phyloP scores from a whole-genome alignment of 2,113 vertebrate species.

The Anseranas semipalmata region DNA sequence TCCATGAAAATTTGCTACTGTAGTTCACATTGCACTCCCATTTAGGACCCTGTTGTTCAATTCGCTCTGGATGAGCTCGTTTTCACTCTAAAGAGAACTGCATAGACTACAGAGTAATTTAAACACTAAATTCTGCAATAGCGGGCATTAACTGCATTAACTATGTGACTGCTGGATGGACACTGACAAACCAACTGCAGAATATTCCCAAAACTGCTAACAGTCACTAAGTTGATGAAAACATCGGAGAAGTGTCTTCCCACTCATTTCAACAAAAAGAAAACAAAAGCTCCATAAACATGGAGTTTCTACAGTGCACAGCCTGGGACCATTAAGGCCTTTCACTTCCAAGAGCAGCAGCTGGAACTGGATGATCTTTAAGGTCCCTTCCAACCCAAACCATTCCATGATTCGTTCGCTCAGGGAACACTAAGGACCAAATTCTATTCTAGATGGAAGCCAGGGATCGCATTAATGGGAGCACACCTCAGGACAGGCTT shows the following conservation, averaged over 20 bases:
- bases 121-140: slow-evolving; percentile 13
- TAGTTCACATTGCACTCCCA: slow-evolving; percentile 30
- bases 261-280: not conserved
- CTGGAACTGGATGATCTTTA: too few species aligned
- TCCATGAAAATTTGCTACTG: slow-evolving; percentile 50
- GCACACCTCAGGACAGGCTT: not conserved
- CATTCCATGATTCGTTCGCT: not conserved
- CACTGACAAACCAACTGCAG: not conserved
- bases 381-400: too few species aligned
- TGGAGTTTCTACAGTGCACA: not conserved
- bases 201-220: not conserved
- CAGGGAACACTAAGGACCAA: not conserved
- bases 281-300: not conserved
- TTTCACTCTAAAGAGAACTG: slow-evolving; percentile 48
- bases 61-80: slow-evolving; percentile 38
- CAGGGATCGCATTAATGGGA: not conserved
- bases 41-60: slow-evolving; percentile 26
- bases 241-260: not conserved
- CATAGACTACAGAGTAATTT: slow-evolving; percentile 6
- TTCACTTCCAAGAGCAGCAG: not conserved
- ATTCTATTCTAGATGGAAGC: not conserved
- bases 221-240: not conserved
- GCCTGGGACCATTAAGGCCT: not conserved
- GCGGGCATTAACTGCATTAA: slow-evolving; percentile 21
- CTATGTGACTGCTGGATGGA: not conserved